These are phyloP conservation scores for Gadus macrocephalus DNA, from an alignment of 2,113 vertebrate genomes.

Conservation along the genomic window DNA sequence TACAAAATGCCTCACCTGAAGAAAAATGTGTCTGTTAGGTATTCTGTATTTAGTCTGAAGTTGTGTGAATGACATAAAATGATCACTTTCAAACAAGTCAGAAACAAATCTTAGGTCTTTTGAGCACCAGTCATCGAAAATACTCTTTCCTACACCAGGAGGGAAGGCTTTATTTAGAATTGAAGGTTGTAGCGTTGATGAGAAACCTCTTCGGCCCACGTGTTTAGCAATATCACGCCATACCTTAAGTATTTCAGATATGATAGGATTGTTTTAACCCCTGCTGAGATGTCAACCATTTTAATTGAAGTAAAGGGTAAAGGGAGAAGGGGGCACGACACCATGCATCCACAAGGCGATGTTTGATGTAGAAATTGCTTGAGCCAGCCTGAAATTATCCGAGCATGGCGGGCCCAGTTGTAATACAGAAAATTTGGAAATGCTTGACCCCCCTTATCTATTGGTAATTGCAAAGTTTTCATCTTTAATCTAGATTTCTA, in stretches of 20 bases:
- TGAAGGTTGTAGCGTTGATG: neutral
- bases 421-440: too few relatives aligned
- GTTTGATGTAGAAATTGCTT: too few relatives aligned
- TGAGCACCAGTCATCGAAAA: neutral
- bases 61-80: neutral
- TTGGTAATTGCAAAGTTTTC: too few relatives aligned
- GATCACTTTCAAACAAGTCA: too few relatives aligned
- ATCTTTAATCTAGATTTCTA: neutral
- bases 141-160: neutral
- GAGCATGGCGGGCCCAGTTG: too few relatives aligned
- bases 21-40: too few relatives aligned
- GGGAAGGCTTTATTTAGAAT: too few relatives aligned
- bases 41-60: neutral
- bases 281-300: neutral
- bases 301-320: neutral
- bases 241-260: neutral
- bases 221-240: constrained; percentile 1
- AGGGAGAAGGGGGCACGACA: neutral
- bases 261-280: constrained; percentile 4
- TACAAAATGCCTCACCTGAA: neutral
- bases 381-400: too few relatives aligned
- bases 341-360: neutral
- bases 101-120: neutral
- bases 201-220: too few relatives aligned
- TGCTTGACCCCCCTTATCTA: too few relatives aligned